Percentiles rank a stretch among this genome's conserved stretches.
Conservation (phyloP, 2,797 vertebrate species). For the Margarornis squamiger region DNA sequence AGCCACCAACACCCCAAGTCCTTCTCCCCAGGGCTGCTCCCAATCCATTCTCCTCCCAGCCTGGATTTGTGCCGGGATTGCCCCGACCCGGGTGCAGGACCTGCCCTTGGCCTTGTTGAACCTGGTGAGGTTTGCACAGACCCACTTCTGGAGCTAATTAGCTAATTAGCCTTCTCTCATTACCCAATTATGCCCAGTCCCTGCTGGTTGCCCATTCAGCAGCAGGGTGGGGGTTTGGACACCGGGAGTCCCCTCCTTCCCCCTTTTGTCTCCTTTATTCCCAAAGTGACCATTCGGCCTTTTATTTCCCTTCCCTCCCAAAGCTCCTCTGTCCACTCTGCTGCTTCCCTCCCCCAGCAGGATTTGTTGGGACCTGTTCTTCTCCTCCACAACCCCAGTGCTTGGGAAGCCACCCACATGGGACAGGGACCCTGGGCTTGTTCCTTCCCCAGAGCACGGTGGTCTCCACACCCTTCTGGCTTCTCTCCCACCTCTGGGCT, state of each 20-base stretch:
- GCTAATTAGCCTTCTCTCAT: neutral
- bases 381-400: neutral
- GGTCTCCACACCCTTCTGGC: neutral
- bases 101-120: neutral
- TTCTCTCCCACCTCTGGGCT: fast-evolving
- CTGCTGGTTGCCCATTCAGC: neutral
- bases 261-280: neutral
- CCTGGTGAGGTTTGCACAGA: neutral
- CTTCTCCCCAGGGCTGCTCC: neutral
- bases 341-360: neutral
- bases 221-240: neutral
- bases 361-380: neutral
- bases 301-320: neutral
- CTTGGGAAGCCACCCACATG: neutral
- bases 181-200: neutral
- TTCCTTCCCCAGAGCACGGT: fast-evolving
- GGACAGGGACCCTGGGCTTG: fast-evolving
- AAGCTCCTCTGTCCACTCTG: neutral
- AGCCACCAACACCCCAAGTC: too few relatives aligned
- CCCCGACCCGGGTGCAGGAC: neutral
- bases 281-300: neutral
- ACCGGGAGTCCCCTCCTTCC: fast-evolving
- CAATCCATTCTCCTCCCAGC: neutral
- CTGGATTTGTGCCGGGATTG: neutral
- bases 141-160: neutral